Conservation (phyloP, 2,113 vertebrate genomes). For the Haliaeetus leucogaster region DNA sequence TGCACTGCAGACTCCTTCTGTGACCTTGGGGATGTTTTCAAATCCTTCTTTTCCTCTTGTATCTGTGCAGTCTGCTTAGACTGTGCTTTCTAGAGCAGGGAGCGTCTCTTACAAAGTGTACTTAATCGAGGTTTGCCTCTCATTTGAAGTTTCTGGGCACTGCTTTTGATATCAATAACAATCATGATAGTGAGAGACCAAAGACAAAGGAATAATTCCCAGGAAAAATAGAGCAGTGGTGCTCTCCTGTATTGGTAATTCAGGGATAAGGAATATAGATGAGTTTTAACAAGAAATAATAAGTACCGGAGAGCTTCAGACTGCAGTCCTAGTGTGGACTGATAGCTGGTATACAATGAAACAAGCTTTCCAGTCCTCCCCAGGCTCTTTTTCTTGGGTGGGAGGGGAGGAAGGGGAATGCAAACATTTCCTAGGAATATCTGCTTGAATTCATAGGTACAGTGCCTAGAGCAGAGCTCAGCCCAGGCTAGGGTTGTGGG, state of each 20-base stretch:
- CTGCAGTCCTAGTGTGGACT: neutral
- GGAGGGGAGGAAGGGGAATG: neutral
- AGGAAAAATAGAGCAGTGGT: neutral
- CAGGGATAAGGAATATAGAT: neutral
- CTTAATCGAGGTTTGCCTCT: neutral
- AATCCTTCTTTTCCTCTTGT: neutral
- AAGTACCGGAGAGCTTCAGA: neutral
- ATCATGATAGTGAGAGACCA: neutral
- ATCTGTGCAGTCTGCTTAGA: neutral
- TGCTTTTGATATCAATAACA: conserved; percentile 8
- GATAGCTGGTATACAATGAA: neutral
- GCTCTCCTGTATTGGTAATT: neutral
- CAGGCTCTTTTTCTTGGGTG: neutral
- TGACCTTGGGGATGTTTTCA: conserved; percentile 12
- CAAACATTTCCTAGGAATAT: neutral
- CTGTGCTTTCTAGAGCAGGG: neutral
- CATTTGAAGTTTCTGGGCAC: neutral
- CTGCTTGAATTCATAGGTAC: neutral
- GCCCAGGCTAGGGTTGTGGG: neutral
- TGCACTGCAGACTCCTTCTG: neutral
- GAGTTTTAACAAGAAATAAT: neutral
- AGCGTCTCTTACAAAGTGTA: neutral
- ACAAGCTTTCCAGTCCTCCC: neutral
- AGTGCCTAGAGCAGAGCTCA: neutral
- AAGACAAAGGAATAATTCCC: neutral